Conservation (phyloP, 2,113 vertebrate genomes). For the Loxodonta africana region DNA sequence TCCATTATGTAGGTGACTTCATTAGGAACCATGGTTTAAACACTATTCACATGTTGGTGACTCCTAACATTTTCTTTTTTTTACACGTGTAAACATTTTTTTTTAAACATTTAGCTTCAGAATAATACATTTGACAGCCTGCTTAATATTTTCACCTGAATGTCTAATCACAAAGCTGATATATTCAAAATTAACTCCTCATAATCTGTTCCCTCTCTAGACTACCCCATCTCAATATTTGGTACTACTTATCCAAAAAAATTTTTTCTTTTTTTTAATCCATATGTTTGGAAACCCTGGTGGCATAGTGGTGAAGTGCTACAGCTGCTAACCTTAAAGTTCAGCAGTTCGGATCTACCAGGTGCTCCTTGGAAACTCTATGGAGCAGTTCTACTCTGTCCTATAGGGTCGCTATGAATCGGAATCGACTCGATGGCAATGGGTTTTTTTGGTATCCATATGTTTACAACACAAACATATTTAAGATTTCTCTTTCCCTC, state of each 20-base stretch:
- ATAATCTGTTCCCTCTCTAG: neutral
- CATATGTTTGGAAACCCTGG: too few relatives aligned
- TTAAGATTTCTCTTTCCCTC: slow-evolving; percentile 36
- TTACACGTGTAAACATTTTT: neutral
- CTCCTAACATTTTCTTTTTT: neutral
- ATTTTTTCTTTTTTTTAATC: too few relatives aligned
- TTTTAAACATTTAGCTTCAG: neutral
- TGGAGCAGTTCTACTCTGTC: too few relatives aligned
- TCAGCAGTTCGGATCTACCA: too few relatives aligned
- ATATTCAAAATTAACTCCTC: neutral
- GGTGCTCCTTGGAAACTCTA: too few relatives aligned
- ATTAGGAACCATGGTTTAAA: slow-evolving; percentile 4
- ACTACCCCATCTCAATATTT: slow-evolving; percentile 17
- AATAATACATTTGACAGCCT: neutral
- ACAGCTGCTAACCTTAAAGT: too few relatives aligned
- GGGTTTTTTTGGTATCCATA: neutral
- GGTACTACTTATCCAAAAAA: neutral
- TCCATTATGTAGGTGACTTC: neutral
- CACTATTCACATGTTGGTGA: neutral
- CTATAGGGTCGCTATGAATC: too few relatives aligned
- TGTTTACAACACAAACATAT: neutral
- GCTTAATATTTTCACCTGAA: neutral
- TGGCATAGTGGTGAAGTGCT: too few relatives aligned
- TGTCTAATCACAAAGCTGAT: neutral
- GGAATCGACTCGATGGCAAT: too few relatives aligned